Base-by-base conservation (phyloP, 2,113 vertebrate species). In the Corythornis cristatus region DNA sequence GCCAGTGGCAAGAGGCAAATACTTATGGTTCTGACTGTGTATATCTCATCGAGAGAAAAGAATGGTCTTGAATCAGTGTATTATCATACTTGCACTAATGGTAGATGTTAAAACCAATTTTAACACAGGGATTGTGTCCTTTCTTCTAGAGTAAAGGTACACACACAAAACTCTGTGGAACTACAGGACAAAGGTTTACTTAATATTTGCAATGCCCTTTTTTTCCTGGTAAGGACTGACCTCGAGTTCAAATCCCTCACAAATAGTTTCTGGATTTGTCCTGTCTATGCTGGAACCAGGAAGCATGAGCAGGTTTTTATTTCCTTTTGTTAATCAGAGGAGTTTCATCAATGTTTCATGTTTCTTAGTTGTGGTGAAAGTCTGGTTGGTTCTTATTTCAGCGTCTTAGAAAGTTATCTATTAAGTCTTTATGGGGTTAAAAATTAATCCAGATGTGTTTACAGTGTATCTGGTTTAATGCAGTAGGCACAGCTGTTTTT, bases 401-500 rank as follows among this genome's bases (percentile, higher is more conserved):
- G 31, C 18, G 35, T 93, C 33, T 87, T 46, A 66, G 66, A 35
- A 88, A 60, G 46, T 76, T 56, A 58, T 75, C 53, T 72, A 42
- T 88, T 78, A 90, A 83, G 79, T 65, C 35, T 92, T 42, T 67
- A 60, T 64, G 51, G 93, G 72, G 91, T 94, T 93, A 95, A 95
- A 90, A 94, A 83, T 86, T 7, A 91, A 91, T 48, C 72, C 72
- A 94, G 93, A 93, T 92, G 85, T 90, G 87, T 94, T 95, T 94
- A 77, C 3, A 2, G 33, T 65, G 19, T 92, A 72, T 90, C 64
- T 80, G 79, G 70, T 93, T 79, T 84, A 92, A 81, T 66, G 45
- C 48, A 91, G 85, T 71, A 93, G 93, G 76, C 82, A 88, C 93
- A 97, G 85, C 71, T 96, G 93, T 40, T 95, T 80, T 83, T 72